Evolutionary conservation across 2,113 vertebrate species (phyloP).

Genomic region (Rhabdornis inornatus): DNA sequence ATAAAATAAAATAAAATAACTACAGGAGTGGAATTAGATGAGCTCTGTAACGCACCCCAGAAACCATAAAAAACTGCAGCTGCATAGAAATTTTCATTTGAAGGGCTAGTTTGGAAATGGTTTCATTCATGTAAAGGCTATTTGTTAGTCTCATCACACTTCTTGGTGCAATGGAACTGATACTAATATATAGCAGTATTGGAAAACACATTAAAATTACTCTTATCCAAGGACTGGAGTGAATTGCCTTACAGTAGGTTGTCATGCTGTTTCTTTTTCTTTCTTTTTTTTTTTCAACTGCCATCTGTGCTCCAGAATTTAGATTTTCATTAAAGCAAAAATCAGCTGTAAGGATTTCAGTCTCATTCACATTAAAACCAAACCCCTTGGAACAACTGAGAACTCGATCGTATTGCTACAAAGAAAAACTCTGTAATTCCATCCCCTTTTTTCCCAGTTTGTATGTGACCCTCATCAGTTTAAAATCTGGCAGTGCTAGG

Average conservation of each 20-base stretch:
- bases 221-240: slow-evolving; percentile 18
- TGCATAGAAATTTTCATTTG: not conserved
- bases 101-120: not conserved
- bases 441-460: not conserved
- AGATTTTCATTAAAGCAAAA: slow-evolving; percentile 46
- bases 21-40: not conserved
- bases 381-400: not conserved
- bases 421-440: not conserved
- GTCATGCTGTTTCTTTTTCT: slow-evolving; percentile 53
- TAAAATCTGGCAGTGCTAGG: not conserved
- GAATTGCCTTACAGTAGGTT: slow-evolving; percentile 30
- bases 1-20: not conserved
- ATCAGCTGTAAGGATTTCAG: not conserved
- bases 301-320: slow-evolving; percentile 54
- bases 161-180: not conserved
- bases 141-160: not conserved
- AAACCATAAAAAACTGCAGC: not conserved
- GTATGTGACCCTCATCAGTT: not conserved
- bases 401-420: not conserved
- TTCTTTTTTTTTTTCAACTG: slow-evolving; percentile 30
- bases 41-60: not conserved
- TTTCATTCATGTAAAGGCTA: not conserved
- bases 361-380: not conserved
- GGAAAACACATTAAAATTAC: slow-evolving; percentile 7
- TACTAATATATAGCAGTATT: not conserved